Evolutionary conservation across 2,888 invertebrate species (phyloP), one percentile per base, ranked within the genome.

Genomic region (Microctonus aethiopoides): DNA sequence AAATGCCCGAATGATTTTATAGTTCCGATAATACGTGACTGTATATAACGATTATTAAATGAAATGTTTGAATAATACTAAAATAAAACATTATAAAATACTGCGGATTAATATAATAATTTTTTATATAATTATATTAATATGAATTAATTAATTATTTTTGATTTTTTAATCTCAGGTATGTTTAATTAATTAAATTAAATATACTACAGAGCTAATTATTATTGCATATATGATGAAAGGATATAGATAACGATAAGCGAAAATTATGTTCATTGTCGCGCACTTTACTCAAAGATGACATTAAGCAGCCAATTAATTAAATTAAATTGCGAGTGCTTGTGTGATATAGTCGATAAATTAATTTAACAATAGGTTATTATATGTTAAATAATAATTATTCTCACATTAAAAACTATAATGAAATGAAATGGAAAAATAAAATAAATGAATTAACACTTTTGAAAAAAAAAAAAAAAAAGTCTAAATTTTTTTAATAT

Each of bases 251-350:
- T 24, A 39, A 22, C 11, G 20, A n/a, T 60, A 32, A 56, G 60
- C 60, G 64, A 67, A 51, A 54, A 63, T 70, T 41, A 67, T 41
- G n/a, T n/a, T n/a, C n/a, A n/a, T n/a, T n/a, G n/a, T 32, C 66
- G 57, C 46, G 72, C 74, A 72, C 73, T 72, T 65, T 59, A 67
- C 34, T 67, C 41, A 20, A 41, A 39, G 32, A 74, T 67, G 52
- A 68, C 64, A 71, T 72, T 71, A 64, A 68, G n/a, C 46, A 16
- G 68, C 20, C 24, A 70, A 74, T 74, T 74, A 73, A 74, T 74
- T 46, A 63, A 72, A 74, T 76, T 73, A 76, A 63, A 66, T 66
- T 39, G 41, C 51, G 70, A 74, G 74, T 74, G 76, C 73, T 46
- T 46, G 16, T 46, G 46, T 39, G n/a, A 39, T 39, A n/a, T 39